phyloP scores from a whole-genome alignment of 2,888 invertebrate species.

The Rhorus exstirpatorius region DNA sequence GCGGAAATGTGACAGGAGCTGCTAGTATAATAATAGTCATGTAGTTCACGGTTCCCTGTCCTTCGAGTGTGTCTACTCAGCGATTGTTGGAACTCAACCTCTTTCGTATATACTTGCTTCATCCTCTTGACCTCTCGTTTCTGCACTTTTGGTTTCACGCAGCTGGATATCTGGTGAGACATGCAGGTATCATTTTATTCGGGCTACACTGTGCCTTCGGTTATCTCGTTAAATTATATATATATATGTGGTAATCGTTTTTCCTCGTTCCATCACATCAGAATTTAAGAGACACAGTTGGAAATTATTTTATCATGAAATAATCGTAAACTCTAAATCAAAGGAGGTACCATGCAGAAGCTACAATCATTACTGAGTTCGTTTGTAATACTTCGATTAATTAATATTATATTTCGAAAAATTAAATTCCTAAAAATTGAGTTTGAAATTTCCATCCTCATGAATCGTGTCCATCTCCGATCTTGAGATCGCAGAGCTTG shows the following conservation, averaged over 20 bases:
- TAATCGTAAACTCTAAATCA: too few relatives aligned
- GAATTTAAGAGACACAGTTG: neutral
- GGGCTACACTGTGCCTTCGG: neutral
- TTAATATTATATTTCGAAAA: too few relatives aligned
- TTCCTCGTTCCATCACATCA: neutral
- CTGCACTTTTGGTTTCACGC: constrained; percentile 19
- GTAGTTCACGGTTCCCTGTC: constrained; percentile 30
- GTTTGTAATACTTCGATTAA: too few relatives aligned
- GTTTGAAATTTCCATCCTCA: too few relatives aligned
- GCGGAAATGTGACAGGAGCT: constrained; percentile 30
- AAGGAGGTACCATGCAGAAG: too few relatives aligned
- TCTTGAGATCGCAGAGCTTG: too few relatives aligned
- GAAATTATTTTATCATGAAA: too few relatives aligned
- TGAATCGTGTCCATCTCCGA: neutral
- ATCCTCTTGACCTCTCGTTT: constrained; percentile 27
- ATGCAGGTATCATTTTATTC: constrained; percentile 7
- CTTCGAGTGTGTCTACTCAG: constrained; percentile 53
- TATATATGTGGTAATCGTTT: too few relatives aligned
- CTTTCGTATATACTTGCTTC: constrained; percentile 15
- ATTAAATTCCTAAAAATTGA: too few relatives aligned
- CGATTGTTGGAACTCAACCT: constrained; percentile 41
- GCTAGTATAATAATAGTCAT: constrained; percentile 7
- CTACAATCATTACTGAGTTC: too few relatives aligned
- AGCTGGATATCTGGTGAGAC: too few relatives aligned
- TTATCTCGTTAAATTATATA: neutral